Evolutionary conservation across 1,140 invertebrate genomes (phyloP).

Genomic region (Homarus americanus): DNA sequence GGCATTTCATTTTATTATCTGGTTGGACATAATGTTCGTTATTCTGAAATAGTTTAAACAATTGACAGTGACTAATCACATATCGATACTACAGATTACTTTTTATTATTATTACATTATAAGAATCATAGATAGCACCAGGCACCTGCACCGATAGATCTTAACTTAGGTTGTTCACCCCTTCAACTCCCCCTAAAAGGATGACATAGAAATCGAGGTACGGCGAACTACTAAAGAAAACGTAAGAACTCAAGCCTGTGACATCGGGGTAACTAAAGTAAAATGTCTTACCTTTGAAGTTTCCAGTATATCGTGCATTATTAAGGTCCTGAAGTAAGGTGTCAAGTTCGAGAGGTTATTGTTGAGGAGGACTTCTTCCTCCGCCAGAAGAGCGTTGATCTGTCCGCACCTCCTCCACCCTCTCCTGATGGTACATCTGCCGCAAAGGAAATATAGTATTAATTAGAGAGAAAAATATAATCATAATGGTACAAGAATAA

Average conservation of each 20-base stretch:
- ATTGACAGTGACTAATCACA: too few species aligned
- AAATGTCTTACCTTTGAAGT: conserved; percentile 77
- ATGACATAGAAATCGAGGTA: background rate
- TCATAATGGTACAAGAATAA: too few species aligned
- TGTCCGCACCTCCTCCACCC: conserved; percentile 78
- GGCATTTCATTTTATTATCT: too few species aligned
- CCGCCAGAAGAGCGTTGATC: conserved; percentile 53
- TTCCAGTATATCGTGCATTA: conserved; percentile 85
- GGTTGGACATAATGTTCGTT: too few species aligned
- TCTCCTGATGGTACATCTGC: conserved; percentile 81
- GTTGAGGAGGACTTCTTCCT: conserved; percentile 81
- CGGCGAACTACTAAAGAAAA: background rate
- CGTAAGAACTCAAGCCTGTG: background rate
- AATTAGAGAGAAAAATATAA: background rate
- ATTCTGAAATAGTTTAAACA: too few species aligned
- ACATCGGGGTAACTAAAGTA: background rate
- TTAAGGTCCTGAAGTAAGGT: conserved; percentile 94
- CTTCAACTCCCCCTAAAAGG: too few species aligned
- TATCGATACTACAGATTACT: too few species aligned
- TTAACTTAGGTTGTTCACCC: too few species aligned
- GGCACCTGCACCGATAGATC: too few species aligned
- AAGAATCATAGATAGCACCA: too few species aligned
- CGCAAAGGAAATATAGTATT: conserved; percentile 77
- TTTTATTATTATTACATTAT: too few species aligned
- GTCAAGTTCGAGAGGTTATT: conserved; percentile 94